phyloP scores from a whole-genome alignment of 2,113 vertebrate species.

The Strix aluco region DNA sequence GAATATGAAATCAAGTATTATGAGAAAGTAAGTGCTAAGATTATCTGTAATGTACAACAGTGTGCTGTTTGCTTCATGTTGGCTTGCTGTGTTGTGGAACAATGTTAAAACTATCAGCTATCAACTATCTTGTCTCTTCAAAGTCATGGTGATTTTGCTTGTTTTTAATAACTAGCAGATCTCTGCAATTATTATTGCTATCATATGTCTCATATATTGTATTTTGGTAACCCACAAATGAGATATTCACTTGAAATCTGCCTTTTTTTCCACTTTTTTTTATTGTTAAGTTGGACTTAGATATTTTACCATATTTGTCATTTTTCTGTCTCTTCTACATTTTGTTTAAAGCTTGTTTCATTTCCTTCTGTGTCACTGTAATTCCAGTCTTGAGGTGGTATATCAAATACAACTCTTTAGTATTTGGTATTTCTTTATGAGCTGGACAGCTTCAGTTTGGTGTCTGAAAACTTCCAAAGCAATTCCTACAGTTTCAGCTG shows the following conservation, averaged over 20 bases:
- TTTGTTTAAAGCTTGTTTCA: background rate
- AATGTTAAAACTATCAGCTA: background rate
- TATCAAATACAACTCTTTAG: background rate
- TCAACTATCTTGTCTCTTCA: background rate
- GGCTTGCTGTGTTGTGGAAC: background rate
- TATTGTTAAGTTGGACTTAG: background rate
- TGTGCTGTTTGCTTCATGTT: background rate
- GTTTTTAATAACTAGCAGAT: background rate
- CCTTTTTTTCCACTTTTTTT: background rate
- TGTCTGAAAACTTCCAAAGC: constrained; percentile 9
- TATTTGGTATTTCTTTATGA: background rate
- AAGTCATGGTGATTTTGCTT: background rate
- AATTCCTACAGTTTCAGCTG: background rate
- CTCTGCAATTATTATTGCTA: background rate
- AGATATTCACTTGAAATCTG: background rate
- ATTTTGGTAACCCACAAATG: background rate
- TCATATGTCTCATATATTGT: background rate
- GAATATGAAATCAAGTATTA: constrained; percentile 99
- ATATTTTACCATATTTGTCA: background rate
- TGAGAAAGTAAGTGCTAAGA: constrained; percentile 89
- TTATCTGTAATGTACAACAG: constrained; percentile 12
- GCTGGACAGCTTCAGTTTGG: background rate
- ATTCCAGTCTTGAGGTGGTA: background rate
- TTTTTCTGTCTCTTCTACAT: background rate
- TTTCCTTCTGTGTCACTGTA: background rate